Evolutionary conservation across 2,888 invertebrate species (phyloP).

Genomic region (Myopa testacea): DNA sequence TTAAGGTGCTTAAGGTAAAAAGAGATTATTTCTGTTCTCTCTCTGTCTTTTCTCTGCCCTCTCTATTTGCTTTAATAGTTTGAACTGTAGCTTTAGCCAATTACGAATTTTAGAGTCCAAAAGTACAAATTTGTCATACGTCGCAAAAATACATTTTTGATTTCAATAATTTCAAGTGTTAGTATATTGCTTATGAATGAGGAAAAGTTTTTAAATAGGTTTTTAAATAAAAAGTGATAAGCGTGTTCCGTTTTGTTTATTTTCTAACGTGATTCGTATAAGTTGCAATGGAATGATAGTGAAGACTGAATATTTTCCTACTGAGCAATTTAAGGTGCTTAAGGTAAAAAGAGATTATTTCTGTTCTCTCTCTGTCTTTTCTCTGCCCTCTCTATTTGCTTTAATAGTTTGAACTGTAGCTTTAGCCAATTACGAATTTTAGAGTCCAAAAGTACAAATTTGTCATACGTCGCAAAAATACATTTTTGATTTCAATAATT

Average conservation of each 20-base stretch:
- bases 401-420: slow-evolving; percentile 2
- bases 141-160: slow-evolving; percentile 6
- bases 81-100: slow-evolving; percentile 19
- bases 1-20: not conserved
- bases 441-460: slow-evolving; percentile 49
- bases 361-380: not conserved
- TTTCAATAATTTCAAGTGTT: not conserved
- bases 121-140: slow-evolving; percentile 47
- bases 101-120: slow-evolving; percentile 49
- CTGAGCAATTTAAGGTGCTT: not conserved
- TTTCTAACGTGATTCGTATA: too few species aligned
- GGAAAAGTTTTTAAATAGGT: not conserved
- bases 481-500: slow-evolving; percentile 4
- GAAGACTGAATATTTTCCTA: not conserved
- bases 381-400: too few species aligned
- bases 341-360: not conserved
- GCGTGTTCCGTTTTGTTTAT: too few species aligned
- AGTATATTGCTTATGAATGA: slow-evolving; percentile 2
- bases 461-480: slow-evolving; percentile 40
- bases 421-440: slow-evolving; percentile 42
- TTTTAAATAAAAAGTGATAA: too few species aligned
- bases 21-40: not conserved
- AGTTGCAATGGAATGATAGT: too few species aligned
- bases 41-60: not conserved
- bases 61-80: not conserved